phyloP scores from a whole-genome alignment of 2,888 invertebrate genomes.

The Terebella lapidaria region DNA sequence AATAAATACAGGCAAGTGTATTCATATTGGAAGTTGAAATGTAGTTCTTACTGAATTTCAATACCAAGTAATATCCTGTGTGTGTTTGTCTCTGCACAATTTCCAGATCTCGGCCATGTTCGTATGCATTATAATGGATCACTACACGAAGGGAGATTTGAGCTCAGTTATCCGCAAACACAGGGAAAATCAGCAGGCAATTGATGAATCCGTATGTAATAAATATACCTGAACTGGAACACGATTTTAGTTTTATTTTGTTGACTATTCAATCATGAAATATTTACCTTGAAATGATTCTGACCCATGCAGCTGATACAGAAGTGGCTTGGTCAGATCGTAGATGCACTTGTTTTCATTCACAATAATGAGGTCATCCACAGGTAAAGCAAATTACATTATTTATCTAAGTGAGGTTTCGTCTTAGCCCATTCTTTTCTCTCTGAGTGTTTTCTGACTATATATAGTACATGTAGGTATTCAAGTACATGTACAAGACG shows the following conservation, averaged over 20 bases:
- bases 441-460: too few species aligned
- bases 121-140: conserved; percentile 46
- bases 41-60: too few species aligned
- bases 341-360: conserved; percentile 44
- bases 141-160: conserved; percentile 42
- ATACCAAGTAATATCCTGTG: too few species aligned
- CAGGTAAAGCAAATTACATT: conserved; percentile 32
- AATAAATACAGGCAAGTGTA: too few species aligned
- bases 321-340: conserved; percentile 46
- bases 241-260: too few species aligned
- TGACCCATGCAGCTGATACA: conserved; percentile 41
- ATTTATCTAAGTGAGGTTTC: not conserved
- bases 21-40: too few species aligned
- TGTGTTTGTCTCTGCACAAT: not conserved
- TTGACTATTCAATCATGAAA: too few species aligned
- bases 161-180: conserved; percentile 30
- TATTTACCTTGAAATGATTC: too few species aligned
- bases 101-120: conserved; percentile 44
- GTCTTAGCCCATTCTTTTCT: too few species aligned
- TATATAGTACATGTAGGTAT: too few species aligned
- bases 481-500: too few species aligned
- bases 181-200: conserved; percentile 30
- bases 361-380: conserved; percentile 46
- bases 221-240: conserved; percentile 1
- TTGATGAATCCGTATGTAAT: conserved; percentile 37